A percentile compares a stretch with the other conserved stretches of the same genome.
phyloP scores from a whole-genome alignment of 2,797 vertebrate genomes.

The Odontamblyopus rebecca region DNA sequence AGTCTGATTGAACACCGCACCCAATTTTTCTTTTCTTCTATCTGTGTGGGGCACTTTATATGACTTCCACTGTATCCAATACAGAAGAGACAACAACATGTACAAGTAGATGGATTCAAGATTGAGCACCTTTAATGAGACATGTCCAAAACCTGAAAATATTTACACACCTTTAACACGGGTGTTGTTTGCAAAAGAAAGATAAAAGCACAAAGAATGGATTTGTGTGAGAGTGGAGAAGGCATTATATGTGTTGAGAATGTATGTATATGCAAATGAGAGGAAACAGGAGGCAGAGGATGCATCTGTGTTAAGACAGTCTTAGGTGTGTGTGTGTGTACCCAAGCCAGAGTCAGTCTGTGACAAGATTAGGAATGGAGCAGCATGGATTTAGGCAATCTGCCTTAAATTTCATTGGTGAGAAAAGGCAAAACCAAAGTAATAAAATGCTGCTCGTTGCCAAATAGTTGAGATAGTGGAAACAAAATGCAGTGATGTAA shows the following conservation, averaged over 20 bases:
- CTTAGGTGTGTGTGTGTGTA: conserved; percentile 37
- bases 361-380: conserved; percentile 60
- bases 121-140: conserved; percentile 24
- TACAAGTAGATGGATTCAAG: conserved; percentile 1
- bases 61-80: conserved; percentile 5
- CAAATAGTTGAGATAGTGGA: conserved; percentile 3
- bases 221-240: conserved; percentile 23
- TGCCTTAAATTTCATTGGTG: conserved; percentile 33
- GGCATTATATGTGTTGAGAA: conserved; percentile 34
- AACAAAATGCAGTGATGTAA: background rate
- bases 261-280: conserved; percentile 41
- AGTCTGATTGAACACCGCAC: conserved; percentile 67
- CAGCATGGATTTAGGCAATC: conserved; percentile 53
- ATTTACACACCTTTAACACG: conserved; percentile 2
- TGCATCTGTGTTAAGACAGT: conserved; percentile 45
- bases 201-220: conserved; percentile 10
- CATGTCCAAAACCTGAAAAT: conserved; percentile 18
- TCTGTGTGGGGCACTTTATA: conserved; percentile 23
- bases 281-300: conserved; percentile 25
- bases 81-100: conserved; percentile 18
- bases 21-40: conserved; percentile 43
- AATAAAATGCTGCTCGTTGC: conserved; percentile 19
- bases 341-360: conserved; percentile 39
- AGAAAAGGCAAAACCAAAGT: conserved; percentile 25
- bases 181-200: conserved; percentile 1